Evolutionary conservation across 2,888 invertebrate genomes (phyloP), one percentile per base, ranked within the genome.

Genomic region (Polymixis flavicincta): DNA sequence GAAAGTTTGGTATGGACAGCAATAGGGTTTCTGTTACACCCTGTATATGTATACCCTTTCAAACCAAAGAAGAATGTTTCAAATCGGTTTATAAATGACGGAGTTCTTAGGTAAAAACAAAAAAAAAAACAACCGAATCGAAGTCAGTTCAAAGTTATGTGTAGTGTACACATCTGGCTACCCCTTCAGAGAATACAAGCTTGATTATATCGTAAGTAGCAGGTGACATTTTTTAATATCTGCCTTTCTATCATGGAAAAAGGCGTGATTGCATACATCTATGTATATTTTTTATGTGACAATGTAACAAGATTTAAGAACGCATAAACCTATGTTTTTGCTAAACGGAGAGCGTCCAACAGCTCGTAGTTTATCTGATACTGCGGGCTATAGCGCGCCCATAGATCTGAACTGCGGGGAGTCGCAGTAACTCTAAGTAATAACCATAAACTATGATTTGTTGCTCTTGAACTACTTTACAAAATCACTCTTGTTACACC

Each of bases 371-470:
- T 67, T 60, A 66, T n/a, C n/a, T 59, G n/a, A 67, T 61, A 48
- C 82, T 78, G 32, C 54, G 17, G 70, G 85, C 64, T 64, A 65
- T 48, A 74, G 66, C 69, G 11, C 61, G 55, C 57, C 59, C 71
- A 67, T 71, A 84, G 66, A 67, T 84, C 60, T 68, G 57, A 82
- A 68, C 82, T 71, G 70, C 17, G 37, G 55, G 69, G 48, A 82
- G 66, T 57, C 69, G 50, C 69, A 69, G 69, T 82, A 82, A 85
- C 72, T 85, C 85, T 70, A 67, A 72, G 77, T 85, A 70, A 78
- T 85, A 71, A 85, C 80, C 67, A 68, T 74, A 77, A 71, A 83
- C 83, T 54, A 73, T 74, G 84, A 85, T 83, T 83, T 85, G 82
- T 82, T 55, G 67, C 78, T 65, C 59, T 71, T 37, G 55, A 70